Base-by-base conservation (phyloP, 2,888 invertebrate genomes). In the Boloria euphrosyne region DNA sequence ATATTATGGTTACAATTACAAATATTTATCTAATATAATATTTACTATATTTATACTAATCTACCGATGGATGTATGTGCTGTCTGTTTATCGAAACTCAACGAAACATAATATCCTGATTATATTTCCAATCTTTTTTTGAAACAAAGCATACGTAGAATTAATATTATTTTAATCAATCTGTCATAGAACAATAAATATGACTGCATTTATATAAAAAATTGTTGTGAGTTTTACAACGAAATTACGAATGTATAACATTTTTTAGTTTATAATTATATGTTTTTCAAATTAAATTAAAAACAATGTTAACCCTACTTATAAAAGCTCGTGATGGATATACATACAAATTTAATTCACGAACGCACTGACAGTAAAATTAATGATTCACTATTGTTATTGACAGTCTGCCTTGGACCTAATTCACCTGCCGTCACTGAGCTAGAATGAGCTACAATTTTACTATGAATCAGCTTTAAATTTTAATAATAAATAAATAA, bases 311-410 rank as follows among this genome's bases (percentile, higher is more conserved):
- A 68, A 53, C 67, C 13, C 71, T 64, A 31, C 49, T 14, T 43
- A 59, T 17, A 31, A 49, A 38, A 38, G 14, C 49, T 59, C 59
- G 49, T 78, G 80, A 71, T 79, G 75, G 68, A 70, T 71, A 70
- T 74, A 22, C 22, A 70, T 74, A 22, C 22, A 22, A 22, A 62
- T 57, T 63, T 49, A 62, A 67, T 68, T 69, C 72, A 70, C 74
- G 74, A 74, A 72, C 77, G 78, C 76, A 72, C 72, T 75, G 62
- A 77, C 75, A 76, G 74, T 72, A 64, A 69, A 68, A 65, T 71
- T 71, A 66, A 72, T 71, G 74, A 73, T 74, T 70, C 66, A 67
- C 65, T 58, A 70, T 65, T 69, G 62, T 76, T 70, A 77, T 78
- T 71, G 71, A 70, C 75, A 78, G 78, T 75, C 76, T 62, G 46